phyloP scores from a whole-genome alignment of 2,113 vertebrate genomes.

The Boleophthalmus pectinirostris region DNA sequence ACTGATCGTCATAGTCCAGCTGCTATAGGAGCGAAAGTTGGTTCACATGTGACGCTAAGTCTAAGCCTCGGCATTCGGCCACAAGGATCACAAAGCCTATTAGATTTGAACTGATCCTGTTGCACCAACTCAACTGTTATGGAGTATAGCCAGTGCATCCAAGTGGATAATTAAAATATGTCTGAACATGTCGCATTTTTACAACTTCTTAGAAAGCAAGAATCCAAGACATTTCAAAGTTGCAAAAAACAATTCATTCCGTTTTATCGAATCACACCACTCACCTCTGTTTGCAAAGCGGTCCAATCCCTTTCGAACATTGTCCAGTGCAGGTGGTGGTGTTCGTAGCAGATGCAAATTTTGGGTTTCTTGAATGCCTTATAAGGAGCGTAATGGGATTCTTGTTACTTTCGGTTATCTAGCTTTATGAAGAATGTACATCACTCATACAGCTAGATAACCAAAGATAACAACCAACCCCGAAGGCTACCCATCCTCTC shows the following conservation, averaged over 20 bases:
- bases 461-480: constrained; percentile 99
- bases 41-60: constrained; percentile 67
- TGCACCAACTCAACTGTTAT: constrained; percentile 53
- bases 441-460: constrained; percentile 99
- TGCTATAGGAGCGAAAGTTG: constrained; percentile 34
- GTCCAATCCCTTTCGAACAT: constrained; percentile 22
- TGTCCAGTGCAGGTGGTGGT: background rate
- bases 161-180: constrained; percentile 13
- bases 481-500: constrained; percentile 82
- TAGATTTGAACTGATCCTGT: constrained; percentile 77
- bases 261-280: constrained; percentile 1
- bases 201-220: background rate
- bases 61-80: constrained; percentile 71
- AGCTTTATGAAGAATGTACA: constrained; percentile 85
- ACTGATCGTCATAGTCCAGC: constrained; percentile 41
- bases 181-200: constrained; percentile 12
- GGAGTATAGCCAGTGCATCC: constrained; percentile 40
- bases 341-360: background rate
- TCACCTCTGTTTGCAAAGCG: constrained; percentile 39
- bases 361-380: constrained; percentile 72
- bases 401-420: constrained; percentile 95
- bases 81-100: constrained; percentile 71
- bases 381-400: constrained; percentile 98
- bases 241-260: background rate
- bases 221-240: background rate